phyloP scores from a whole-genome alignment of 1,140 invertebrate genomes.

The Tetramorium parvispinum region DNA sequence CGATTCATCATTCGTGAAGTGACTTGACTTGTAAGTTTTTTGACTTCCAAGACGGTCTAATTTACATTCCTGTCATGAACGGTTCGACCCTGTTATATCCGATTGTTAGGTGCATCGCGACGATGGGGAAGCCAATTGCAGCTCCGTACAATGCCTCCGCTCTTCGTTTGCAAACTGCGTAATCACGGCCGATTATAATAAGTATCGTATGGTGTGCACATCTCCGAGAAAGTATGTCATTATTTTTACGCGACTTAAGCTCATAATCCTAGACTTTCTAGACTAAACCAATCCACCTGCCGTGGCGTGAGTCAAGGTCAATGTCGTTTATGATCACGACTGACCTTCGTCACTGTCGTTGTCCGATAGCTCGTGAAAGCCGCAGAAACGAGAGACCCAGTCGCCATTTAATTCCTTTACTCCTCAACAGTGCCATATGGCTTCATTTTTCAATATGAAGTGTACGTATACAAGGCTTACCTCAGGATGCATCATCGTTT shows the following conservation, averaged over 20 bases:
- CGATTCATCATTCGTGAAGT: not conserved
- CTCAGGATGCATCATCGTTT: not conserved
- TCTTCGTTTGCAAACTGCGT: slow-evolving; percentile 57
- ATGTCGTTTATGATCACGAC: slow-evolving; percentile 59
- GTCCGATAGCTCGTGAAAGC: slow-evolving; percentile 60
- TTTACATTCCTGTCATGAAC: slow-evolving; percentile 33
- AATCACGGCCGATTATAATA: slow-evolving; percentile 55
- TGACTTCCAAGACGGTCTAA: slow-evolving; percentile 7
- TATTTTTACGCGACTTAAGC: slow-evolving; percentile 47
- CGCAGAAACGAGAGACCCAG: slow-evolving; percentile 21
- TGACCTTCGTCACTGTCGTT: slow-evolving; percentile 60
- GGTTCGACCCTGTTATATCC: slow-evolving; percentile 34
- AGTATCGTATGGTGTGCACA: slow-evolving; percentile 20
- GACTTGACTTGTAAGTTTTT: not conserved
- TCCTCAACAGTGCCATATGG: not conserved
- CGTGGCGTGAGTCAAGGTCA: slow-evolving; percentile 42
- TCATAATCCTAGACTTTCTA: slow-evolving; percentile 59
- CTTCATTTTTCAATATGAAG: slow-evolving; percentile 4
- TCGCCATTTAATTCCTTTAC: slow-evolving; percentile 30
- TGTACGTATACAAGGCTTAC: not conserved
- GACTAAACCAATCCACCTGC: slow-evolving; percentile 48
- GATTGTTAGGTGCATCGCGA: slow-evolving; percentile 20
- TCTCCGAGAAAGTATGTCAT: slow-evolving; percentile 55
- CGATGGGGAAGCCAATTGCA: not conserved
- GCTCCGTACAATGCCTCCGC: slow-evolving; percentile 35